A percentile compares a stretch with the other conserved stretches of the same genome.
Conservation (phyloP, 2,888 invertebrate species). For the Xanthorhoe designata region DNA sequence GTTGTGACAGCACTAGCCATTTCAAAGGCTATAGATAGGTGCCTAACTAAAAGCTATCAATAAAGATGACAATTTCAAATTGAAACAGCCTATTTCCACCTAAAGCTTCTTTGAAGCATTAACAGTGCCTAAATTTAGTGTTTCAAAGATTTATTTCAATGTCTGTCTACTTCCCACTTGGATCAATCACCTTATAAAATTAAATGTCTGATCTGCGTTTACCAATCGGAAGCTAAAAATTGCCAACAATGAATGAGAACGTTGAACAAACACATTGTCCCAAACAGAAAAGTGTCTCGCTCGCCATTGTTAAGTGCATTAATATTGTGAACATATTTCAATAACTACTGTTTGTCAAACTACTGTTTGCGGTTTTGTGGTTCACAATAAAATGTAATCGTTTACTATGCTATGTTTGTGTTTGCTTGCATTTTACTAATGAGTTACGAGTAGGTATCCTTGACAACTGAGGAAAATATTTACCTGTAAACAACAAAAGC, state of each 20-base stretch:
- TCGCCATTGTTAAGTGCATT: slow-evolving; percentile 21
- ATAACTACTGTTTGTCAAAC: slow-evolving; percentile 14
- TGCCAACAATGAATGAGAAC: slow-evolving; percentile 32
- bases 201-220: neutral
- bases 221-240: slow-evolving; percentile 8
- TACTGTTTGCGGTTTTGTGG: slow-evolving; percentile 22
- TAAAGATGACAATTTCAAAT: too few relatives aligned
- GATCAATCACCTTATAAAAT: slow-evolving; percentile 15
- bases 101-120: too few relatives aligned
- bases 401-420: neutral
- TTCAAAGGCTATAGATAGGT: too few relatives aligned
- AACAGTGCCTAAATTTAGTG: too few relatives aligned
- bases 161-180: slow-evolving; percentile 51
- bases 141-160: too few relatives aligned
- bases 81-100: too few relatives aligned
- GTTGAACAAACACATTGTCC: slow-evolving; percentile 28
- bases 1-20: too few relatives aligned
- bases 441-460: neutral
- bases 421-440: neutral
- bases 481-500: too few relatives aligned
- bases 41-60: too few relatives aligned
- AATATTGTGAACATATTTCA: slow-evolving; percentile 22
- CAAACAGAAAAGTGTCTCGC: slow-evolving; percentile 16
- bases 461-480: neutral
- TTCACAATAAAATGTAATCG: neutral